phyloP scores from a whole-genome alignment of 2,797 vertebrate species.

The Gallirallus australis region DNA sequence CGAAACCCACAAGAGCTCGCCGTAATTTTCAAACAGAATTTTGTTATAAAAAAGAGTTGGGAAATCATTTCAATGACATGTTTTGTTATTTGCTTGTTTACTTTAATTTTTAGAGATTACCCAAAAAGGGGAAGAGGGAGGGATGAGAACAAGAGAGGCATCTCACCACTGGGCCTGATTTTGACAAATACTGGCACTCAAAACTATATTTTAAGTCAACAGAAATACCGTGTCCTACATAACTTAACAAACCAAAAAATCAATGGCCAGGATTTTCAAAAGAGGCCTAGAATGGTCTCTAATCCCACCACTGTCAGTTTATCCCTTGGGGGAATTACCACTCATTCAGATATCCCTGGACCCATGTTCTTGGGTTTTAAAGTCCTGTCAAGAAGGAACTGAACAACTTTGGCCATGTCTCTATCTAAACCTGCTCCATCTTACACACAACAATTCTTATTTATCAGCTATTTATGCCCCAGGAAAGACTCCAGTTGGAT shows the following conservation, averaged over 20 bases:
- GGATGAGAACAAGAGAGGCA: slow-evolving; percentile 28
- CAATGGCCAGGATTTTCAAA: not conserved
- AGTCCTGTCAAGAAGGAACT: not conserved
- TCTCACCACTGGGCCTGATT: not conserved
- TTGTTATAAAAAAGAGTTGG: slow-evolving; percentile 16
- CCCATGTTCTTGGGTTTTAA: not conserved
- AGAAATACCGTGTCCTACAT: not conserved
- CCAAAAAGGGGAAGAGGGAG: not conserved
- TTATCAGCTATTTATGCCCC: not conserved
- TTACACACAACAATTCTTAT: not conserved
- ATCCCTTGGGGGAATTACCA: not conserved
- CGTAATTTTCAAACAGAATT: slow-evolving; percentile 32
- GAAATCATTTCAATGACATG: slow-evolving; percentile 26
- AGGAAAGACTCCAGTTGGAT: not conserved
- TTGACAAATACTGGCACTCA: not conserved
- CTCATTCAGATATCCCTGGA: not conserved
- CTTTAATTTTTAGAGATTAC: slow-evolving; percentile 33
- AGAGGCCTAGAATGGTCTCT: not conserved
- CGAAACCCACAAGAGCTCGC: not conserved
- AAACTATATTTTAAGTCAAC: not conserved
- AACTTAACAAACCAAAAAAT: not conserved
- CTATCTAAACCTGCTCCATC: not conserved
- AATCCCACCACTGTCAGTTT: not conserved
- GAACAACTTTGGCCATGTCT: not conserved
- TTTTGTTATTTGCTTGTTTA: slow-evolving; percentile 28